These are phyloP conservation scores for Lagria hirta DNA, from an alignment of 2,888 invertebrate species.

Conservation along the genomic window DNA sequence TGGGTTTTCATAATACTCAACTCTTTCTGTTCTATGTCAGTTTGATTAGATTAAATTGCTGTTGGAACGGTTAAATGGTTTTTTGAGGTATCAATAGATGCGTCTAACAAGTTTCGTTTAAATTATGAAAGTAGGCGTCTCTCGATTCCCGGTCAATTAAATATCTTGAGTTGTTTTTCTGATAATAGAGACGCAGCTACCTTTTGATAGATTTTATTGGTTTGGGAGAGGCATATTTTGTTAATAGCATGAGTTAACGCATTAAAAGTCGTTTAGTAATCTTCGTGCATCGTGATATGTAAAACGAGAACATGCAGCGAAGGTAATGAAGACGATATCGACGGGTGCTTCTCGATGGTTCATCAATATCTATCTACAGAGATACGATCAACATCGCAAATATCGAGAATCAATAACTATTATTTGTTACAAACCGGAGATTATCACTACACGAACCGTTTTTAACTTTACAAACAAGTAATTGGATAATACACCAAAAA, in stretches of 20 bases:
- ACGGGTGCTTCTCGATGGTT: conserved; percentile 39
- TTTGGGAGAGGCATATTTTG: conserved; percentile 44
- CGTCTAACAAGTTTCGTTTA: too few relatives aligned
- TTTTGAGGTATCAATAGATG: too few relatives aligned
- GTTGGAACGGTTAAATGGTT: too few relatives aligned
- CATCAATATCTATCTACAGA: conserved; percentile 41
- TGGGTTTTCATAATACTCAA: too few relatives aligned
- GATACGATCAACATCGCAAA: conserved; percentile 39
- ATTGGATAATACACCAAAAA: too few relatives aligned
- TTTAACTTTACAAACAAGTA: too few relatives aligned
- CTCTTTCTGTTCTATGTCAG: too few relatives aligned
- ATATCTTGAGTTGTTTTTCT: conserved; percentile 52
- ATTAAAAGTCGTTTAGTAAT: conserved; percentile 53
- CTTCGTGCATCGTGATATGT: conserved; percentile 55
- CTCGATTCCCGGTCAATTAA: too few relatives aligned
- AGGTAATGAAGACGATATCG: conserved; percentile 50
- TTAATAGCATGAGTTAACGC: conserved; percentile 53
- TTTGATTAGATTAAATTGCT: too few relatives aligned
- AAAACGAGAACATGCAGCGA: conserved; percentile 53
- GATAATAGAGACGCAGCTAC: conserved; percentile 27
- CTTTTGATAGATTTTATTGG: conserved; percentile 40
- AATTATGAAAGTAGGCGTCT: too few relatives aligned
- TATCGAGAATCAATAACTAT: conserved; percentile 23
- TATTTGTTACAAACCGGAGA: too few relatives aligned
- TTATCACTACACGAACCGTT: too few relatives aligned